Conservation (phyloP, 2,113 vertebrate species). For the Motacilla tschutschensis region DNA sequence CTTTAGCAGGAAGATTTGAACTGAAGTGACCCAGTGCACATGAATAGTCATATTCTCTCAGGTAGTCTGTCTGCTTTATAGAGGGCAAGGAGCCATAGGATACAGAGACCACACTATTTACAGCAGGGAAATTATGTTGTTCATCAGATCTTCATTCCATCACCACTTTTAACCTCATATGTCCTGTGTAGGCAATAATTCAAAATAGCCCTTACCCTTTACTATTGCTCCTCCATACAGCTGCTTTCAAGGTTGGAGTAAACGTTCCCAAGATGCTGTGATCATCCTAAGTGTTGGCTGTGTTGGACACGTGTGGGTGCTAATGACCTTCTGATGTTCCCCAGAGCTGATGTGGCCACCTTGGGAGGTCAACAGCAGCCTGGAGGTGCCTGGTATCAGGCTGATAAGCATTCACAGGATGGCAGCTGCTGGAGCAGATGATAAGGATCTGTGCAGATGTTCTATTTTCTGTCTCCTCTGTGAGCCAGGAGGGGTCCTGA, state of each 20-base stretch:
- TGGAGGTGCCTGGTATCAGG: background rate
- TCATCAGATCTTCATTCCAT: background rate
- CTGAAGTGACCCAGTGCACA: background rate
- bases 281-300: background rate
- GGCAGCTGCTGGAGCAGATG: background rate
- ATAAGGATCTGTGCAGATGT: background rate
- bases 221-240: background rate
- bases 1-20: background rate
- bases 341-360: background rate
- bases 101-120: background rate
- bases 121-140: background rate
- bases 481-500: background rate
- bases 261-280: background rate
- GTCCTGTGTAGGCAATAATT: background rate
- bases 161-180: background rate
- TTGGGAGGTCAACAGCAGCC: background rate
- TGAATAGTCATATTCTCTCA: background rate
- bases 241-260: background rate
- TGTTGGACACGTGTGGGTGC: background rate
- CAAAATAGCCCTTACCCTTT: background rate
- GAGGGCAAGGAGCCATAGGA: background rate
- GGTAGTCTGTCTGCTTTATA: background rate
- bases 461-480: background rate
- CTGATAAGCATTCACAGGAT: background rate
- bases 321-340: background rate